Base-by-base conservation (phyloP, 2,113 vertebrate species). In the Clarias batrachus region DNA sequence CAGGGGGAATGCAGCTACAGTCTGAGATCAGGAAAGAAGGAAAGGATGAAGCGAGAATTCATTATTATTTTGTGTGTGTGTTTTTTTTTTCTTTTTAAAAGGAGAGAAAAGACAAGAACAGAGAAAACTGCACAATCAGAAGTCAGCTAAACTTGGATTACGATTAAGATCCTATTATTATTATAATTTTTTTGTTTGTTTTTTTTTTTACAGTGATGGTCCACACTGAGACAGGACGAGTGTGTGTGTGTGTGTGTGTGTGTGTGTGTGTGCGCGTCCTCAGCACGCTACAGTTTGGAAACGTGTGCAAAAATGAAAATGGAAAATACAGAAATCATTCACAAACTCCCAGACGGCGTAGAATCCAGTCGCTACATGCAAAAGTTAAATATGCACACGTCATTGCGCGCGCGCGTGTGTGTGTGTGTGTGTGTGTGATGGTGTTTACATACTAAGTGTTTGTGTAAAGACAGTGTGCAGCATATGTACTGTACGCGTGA, bases 321-420 rank as follows among this genome's bases (percentile, higher is more conserved):
- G 0, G 7, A 48, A 71, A 19, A 79, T n/a, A 33, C 25, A 13
- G 60, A n/a, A 63, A 52, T 21, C n/a, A 11, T 65, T 57, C 77
- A 59, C 76, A 25, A 80, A 56, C 63, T 54, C 73, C 56, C 70
- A 8, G 27, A 57, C 84, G 30, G 84, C 59, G 33, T 14, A 23
- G 73, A 63, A 54, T 65, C 82, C 17, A 60, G 77, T 80, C 80
- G 56, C 57, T 21, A 87, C 86, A 85, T 87, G 80, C 68, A 89
- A 78, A 78, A 70, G 70, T 83, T 87, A 85, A 85, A 85, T 74
- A 87, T 48, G 82, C 87, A 81, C 30, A 80, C n/a, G 4, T 60
- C 52, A 17, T 14, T 13, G 57, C 5, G 57, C 14, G 13, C 68
- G 33, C 41, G 48, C 14, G 10, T n/a, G 41, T 48, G 37, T 41